These are phyloP conservation scores for Zophobas atratus DNA, from an alignment of 1,140 invertebrate genomes.

Conservation along the genomic window DNA sequence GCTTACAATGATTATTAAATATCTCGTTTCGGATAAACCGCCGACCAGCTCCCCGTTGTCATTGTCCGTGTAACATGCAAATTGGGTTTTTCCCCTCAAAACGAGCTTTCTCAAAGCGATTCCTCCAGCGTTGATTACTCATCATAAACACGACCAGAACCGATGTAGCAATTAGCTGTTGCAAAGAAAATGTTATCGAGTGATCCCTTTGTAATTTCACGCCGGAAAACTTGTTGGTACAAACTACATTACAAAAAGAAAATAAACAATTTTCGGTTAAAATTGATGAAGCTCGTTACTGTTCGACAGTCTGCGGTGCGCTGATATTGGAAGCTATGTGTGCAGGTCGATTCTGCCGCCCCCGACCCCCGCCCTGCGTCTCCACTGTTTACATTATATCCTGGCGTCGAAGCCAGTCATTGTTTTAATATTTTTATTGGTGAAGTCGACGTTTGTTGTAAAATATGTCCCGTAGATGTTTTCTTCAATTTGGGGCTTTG, in stretches of 20 bases:
- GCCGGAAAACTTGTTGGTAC: slow-evolving; percentile 42
- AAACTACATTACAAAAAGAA: slow-evolving; percentile 48
- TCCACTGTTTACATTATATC: slow-evolving; percentile 33
- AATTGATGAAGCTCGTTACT: slow-evolving; percentile 49
- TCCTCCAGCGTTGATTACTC: slow-evolving; percentile 25
- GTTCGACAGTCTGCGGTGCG: slow-evolving; percentile 46
- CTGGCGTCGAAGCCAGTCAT: background rate
- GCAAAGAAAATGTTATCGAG: slow-evolving; percentile 48
- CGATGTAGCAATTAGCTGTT: slow-evolving; percentile 44
- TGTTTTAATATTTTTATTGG: slow-evolving; percentile 39
- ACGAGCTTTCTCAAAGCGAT: slow-evolving; percentile 22
- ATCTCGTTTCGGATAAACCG: too few species aligned
- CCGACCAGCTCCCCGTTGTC: too few species aligned
- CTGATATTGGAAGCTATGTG: slow-evolving; percentile 43
- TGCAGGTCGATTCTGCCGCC: background rate
- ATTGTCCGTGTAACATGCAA: too few species aligned
- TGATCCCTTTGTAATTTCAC: slow-evolving; percentile 47
- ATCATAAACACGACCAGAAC: slow-evolving; percentile 32
- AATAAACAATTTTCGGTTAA: slow-evolving; percentile 43
- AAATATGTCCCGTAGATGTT: too few species aligned
- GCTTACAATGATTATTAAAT: too few species aligned
- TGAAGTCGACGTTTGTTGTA: background rate
- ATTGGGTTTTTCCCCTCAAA: background rate
- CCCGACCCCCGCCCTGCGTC: background rate
- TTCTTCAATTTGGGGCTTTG: too few species aligned